Evolutionary conservation across 2,888 invertebrate genomes (phyloP), one percentile per base, ranked within the genome.

Genomic region (Philereme vetulata): DNA sequence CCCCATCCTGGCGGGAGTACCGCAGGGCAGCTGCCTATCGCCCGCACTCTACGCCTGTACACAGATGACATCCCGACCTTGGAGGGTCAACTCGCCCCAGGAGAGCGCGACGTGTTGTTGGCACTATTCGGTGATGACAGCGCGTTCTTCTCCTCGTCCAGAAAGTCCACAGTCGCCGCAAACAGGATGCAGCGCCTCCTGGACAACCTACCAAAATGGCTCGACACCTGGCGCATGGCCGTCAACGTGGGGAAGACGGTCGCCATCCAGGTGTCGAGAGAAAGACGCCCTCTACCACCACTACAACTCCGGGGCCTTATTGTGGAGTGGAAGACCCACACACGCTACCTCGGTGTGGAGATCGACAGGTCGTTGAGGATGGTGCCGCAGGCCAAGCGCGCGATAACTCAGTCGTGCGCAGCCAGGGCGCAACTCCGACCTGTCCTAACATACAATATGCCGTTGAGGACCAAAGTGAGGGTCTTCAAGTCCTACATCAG

Each of bases 401-500:
- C 62, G 4, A 8, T 67, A 5, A 34, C 21, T 5, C 38, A 50
- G 8, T 60, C 66, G 1, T 38, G 45, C 4, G 5, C 35, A 0
- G 65, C 69, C 0, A 10, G 65, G 10, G 21, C 48, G 3, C 11
- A 50, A 0, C 70, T 74, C 0, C 51, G 59, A 0, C 67, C 71
- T 0, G 58, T 74, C 1, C 51, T 72, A 0, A 1, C 5, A 0
- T 70, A 69, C 4, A 51, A 34, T 21, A 1, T 21, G 2, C 21
- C 21, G 21, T 2, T 21, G 21, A 21, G 21, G 21, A 21, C 21
- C 21, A 75, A 74, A 36, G 9, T 70, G 5, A 46, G 40, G 0
- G 9, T 74, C 1, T 72, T 68, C 51, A 72, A 71, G 6, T 60
- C 49, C 0, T 72, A 72, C 33, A 8, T 72, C 9, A 36, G 73